Evolutionary conservation across 1,140 invertebrate genomes (phyloP), one percentile per base, ranked within the genome.

Genomic region (Tyrophagus putrescentiae): DNA sequence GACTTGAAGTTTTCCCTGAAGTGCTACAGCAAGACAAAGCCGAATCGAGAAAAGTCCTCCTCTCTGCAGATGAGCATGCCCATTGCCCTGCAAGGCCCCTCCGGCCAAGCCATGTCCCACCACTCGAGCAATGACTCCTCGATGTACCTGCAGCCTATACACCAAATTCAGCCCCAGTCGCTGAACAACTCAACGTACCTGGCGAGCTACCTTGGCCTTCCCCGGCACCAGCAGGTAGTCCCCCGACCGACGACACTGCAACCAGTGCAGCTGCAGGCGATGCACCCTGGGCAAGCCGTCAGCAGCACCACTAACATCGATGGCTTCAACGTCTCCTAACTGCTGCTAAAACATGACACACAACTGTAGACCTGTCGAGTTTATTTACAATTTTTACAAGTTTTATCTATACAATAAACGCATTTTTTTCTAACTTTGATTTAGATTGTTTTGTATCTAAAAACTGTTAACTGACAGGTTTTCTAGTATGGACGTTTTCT

Each of bases 1-100:
- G 65, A 67, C 59, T 39, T 67, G 16, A 67, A 67, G 45, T 67
- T 67, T 63, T 64, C 66, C 36, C 39, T 67, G 23, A 64, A 63
- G 23, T 67, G 66, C 61, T 58, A 64, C 50, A 65, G 64, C 57
- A 65, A 64, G 7, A 67, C 66, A 25, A 67, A 66, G 21, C 57
- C 57, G 1, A 31, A 54, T 33, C 52, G 52, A 13, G 4, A 54
- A 29, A 9, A 25, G 5, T 53, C 50, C 5, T 53, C 50, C 29
- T 53, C 23, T 16, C 29, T 53, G 50, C 6, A 9, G 23, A 7
- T 53, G 50, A 53, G 7, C 6, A 53, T 53, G 50, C 6, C 23
- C n/a, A 25, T 53, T 5, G 50, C 18, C 28, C 4, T 53, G 50
- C 6, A 9, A 27, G 16, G 7, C n/a, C 34, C 6, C n/a, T 32